A percentile compares a stretch with the other conserved stretches of the same genome.
These are phyloP conservation scores for Catharus ustulatus DNA, from an alignment of 2,797 vertebrate species.

Conservation along the genomic window DNA sequence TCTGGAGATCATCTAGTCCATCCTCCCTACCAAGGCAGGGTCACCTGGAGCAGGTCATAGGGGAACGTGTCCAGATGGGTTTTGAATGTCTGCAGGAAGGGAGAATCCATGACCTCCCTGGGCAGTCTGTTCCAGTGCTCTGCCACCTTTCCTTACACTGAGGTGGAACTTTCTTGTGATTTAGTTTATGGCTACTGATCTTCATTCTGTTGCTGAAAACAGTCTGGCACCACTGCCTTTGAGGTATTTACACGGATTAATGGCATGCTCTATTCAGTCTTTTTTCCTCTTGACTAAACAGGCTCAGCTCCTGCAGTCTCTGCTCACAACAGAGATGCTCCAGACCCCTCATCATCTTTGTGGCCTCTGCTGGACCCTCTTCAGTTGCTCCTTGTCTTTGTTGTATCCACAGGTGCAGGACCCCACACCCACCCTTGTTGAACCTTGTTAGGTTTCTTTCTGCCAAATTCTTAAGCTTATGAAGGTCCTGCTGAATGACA, in stretches of 20 bases:
- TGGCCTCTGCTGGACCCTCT: neutral
- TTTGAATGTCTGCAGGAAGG: neutral
- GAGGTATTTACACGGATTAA: neutral
- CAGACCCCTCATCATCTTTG: neutral
- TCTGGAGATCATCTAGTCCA: neutral
- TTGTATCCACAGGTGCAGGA: neutral
- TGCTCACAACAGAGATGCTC: neutral
- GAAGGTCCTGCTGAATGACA: neutral
- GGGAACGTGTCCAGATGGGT: accelerated
- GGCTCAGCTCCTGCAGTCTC: neutral
- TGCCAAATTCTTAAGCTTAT: neutral
- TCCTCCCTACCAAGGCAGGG: neutral
- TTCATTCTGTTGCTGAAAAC: accelerated
- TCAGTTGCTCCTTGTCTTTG: neutral
- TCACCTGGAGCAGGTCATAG: neutral
- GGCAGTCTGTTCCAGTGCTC: neutral
- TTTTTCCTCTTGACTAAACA: neutral
- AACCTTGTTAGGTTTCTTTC: neutral
- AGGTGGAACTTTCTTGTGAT: neutral
- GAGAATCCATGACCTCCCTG: neutral
- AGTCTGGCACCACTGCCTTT: accelerated
- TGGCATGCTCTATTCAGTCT: neutral
- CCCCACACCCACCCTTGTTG: neutral
- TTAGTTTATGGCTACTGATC: neutral
- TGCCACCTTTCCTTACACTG: neutral